These are phyloP conservation scores for Oxycera nigricornis DNA, from an alignment of 2,888 invertebrate species.

Conservation along the genomic window DNA sequence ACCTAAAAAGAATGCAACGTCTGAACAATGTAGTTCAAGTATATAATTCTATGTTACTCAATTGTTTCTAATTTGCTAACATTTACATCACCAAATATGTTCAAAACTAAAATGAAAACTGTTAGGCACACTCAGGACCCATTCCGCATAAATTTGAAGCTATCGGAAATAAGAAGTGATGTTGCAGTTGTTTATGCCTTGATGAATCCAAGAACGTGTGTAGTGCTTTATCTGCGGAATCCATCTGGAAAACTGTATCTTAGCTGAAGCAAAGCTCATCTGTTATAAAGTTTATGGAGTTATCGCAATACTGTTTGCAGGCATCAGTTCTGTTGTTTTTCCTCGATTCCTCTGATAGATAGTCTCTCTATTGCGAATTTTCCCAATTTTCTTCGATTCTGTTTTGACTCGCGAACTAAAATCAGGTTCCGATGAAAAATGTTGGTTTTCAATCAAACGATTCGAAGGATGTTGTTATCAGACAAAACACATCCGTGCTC, in stretches of 20 bases:
- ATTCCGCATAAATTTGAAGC: constrained; percentile 3
- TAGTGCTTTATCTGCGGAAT: not conserved
- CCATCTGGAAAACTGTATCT: constrained; percentile 7
- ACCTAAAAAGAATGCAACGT: no score
- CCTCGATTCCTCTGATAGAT: constrained; percentile 16
- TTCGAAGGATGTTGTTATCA: not conserved
- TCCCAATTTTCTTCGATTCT: not conserved
- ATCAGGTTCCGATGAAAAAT: not conserved
- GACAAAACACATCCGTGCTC: constrained; percentile 23
- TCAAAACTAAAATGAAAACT: no score
- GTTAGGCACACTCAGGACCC: no score
- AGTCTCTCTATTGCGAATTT: not conserved
- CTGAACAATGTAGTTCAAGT: no score
- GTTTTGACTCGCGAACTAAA: not conserved
- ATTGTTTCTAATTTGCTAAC: no score
- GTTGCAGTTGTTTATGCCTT: constrained; percentile 16
- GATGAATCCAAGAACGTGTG: constrained; percentile 8
- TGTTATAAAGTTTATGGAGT: constrained; percentile 18
- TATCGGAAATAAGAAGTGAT: not conserved
- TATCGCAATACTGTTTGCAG: not conserved
- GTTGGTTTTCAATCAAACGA: not conserved
- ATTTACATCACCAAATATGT: no score
- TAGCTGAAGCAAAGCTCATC: constrained; percentile 7
- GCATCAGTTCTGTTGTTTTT: constrained; percentile 10
- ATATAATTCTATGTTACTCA: no score